phyloP scores from a whole-genome alignment of 2,888 invertebrate genomes.

The Amiota communis region DNA sequence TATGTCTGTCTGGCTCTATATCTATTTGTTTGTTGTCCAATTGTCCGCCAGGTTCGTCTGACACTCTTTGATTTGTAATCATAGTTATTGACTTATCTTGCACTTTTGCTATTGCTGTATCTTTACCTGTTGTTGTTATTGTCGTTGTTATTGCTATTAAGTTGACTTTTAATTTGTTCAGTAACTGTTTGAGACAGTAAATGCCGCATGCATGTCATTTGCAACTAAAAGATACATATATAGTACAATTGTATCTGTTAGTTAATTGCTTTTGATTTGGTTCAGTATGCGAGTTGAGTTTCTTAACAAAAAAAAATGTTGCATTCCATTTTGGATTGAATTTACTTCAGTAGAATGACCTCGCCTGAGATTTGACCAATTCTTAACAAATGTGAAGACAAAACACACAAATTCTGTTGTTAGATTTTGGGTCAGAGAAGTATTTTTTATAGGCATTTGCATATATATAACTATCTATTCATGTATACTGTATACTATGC shows the following conservation, averaged over 20 bases:
- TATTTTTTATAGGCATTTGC: too few species aligned
- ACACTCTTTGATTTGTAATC: constrained; percentile 18
- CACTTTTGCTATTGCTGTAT: neutral
- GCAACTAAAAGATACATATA: constrained; percentile 2
- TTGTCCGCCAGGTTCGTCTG: constrained; percentile 4
- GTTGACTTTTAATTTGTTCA: constrained; percentile 21
- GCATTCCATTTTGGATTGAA: too few species aligned
- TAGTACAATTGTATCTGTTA: constrained; percentile 6
- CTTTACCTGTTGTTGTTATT: neutral
- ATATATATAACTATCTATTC: too few species aligned
- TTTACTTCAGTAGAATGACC: neutral
- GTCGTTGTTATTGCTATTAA: constrained; percentile 4
- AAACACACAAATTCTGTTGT: too few species aligned
- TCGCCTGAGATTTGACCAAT: neutral
- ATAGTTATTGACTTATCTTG: constrained; percentile 24
- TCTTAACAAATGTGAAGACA: too few species aligned
- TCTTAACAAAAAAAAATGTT: too few species aligned
- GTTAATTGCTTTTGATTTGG: constrained; percentile 15
- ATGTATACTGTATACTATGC: too few species aligned
- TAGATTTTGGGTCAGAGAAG: too few species aligned
- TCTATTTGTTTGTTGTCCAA: neutral
- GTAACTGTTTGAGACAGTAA: constrained; percentile 23
- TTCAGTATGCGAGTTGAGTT: neutral
- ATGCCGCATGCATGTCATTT: constrained; percentile 10
- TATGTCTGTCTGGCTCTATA: too few species aligned